Base-by-base conservation (phyloP, 2,113 vertebrate species). In the Ictalurus punctatus region DNA sequence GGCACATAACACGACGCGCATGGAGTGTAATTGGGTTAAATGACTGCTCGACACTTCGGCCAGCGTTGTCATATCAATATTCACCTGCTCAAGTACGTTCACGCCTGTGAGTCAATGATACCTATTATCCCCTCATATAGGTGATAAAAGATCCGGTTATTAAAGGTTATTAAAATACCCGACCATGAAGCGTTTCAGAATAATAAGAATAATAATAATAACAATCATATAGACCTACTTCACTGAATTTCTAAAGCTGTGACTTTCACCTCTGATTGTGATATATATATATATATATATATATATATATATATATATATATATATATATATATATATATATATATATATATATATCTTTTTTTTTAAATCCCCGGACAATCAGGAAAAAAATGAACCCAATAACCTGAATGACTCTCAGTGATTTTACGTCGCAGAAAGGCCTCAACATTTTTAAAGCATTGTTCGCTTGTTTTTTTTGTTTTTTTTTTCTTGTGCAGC, bases 21-120 rank as follows among this genome's bases (percentile, higher is more conserved):
- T 96, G 96, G 94, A 93, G 94, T 96, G 96, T 98, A 98, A 98
- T 98, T 97, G 97, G 97, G 97, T 98, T 99, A 99, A 97, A 97
- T 94, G 95, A 94, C 91, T 96, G 95, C 91, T 91, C 91, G 93
- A 95, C 90, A 89, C 89, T 94, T 94, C 93, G 90, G 83, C 83
- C 88, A 93, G 93, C 93, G 92, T 93, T 95, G 95, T 96, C 93
- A 95, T 95, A 89, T 88, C 91, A 92, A 85, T 86, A 88, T 88
- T 90, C 91, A 92, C 88, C 88, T 89, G 81, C 87, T 86, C 44
- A 86, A 65, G 84, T 73, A 71, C 65, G 25, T 79, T 58, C 82
- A 71, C 67, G 85, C 83, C 79, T 88, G 82, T 44, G 85, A 87
- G 84, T 40, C 65, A 40, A 19, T 54, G 63, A 79, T 4, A 61